phyloP scores from a whole-genome alignment of 1,140 invertebrate genomes.

The Alviniconcha marisindica region DNA sequence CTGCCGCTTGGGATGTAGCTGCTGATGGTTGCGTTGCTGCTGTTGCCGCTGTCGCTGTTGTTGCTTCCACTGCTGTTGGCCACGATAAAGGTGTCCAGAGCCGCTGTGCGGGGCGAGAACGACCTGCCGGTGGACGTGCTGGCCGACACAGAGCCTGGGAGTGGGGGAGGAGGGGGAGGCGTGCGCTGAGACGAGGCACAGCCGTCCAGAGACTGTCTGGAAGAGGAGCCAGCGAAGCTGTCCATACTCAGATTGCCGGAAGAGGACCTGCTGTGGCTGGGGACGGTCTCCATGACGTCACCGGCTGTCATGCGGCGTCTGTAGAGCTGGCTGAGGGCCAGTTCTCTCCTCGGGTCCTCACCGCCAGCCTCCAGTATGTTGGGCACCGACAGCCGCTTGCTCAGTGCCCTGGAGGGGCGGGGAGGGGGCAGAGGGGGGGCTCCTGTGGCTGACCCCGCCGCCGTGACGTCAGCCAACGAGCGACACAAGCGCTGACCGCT shows the following conservation, averaged over 20 bases:
- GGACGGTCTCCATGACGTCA: neutral
- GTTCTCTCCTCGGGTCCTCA: neutral
- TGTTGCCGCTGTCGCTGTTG: neutral
- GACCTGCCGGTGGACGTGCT: neutral
- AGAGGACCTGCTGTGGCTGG: neutral
- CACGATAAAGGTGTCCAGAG: neutral
- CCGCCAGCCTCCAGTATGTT: slow-evolving; percentile 21
- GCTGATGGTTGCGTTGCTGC: neutral
- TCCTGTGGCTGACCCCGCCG: neutral
- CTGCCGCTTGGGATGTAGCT: neutral
- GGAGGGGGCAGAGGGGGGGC: slow-evolving; percentile 27
- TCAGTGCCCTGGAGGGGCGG: neutral
- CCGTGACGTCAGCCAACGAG: neutral
- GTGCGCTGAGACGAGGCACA: too few relatives aligned
- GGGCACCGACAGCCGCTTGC: slow-evolving; percentile 30
- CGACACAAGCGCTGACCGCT: too few relatives aligned
- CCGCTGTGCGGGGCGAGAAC: neutral
- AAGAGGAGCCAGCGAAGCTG: neutral
- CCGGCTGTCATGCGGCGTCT: neutral
- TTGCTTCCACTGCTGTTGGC: neutral
- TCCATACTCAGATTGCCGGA: neutral
- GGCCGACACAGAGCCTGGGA: neutral
- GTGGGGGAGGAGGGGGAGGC: slow-evolving; percentile 13
- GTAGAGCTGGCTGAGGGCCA: neutral
- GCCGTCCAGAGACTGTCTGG: neutral